phyloP scores from a whole-genome alignment of 1,140 invertebrate genomes.

The Solenopsis fugax region DNA sequence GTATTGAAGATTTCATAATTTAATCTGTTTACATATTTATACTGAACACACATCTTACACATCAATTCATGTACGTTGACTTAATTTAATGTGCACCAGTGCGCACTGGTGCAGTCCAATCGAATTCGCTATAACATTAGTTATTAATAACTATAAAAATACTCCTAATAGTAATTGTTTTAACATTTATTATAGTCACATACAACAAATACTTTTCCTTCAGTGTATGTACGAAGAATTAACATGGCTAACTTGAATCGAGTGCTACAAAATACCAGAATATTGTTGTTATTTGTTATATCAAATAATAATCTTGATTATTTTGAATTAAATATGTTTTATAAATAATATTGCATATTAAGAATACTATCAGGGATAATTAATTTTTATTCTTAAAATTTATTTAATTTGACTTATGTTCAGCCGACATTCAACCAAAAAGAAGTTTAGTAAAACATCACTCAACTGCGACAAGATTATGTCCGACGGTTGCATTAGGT shows the following conservation, averaged over 20 bases:
- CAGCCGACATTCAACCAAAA: neutral
- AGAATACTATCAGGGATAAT: neutral
- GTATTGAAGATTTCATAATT: too few relatives aligned
- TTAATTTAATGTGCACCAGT: too few relatives aligned
- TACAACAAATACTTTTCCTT: too few relatives aligned
- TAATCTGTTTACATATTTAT: too few relatives aligned
- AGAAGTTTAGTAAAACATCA: neutral
- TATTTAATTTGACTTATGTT: neutral
- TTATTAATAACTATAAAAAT: too few relatives aligned
- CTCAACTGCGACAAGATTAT: slow-evolving; percentile 25
- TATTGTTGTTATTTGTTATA: neutral
- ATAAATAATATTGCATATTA: neutral
- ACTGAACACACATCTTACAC: too few relatives aligned
- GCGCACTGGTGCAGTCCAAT: too few relatives aligned
- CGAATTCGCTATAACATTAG: too few relatives aligned
- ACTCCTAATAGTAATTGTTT: too few relatives aligned
- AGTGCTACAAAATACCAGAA: neutral
- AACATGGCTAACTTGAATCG: neutral
- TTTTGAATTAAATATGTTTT: slow-evolving; percentile 1
- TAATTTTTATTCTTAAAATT: neutral
- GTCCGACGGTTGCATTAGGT: slow-evolving; percentile 14
- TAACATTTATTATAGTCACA: too few relatives aligned
- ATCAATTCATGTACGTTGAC: too few relatives aligned
- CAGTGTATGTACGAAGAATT: neutral
- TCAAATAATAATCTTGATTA: slow-evolving; percentile 9